Conservation (phyloP, 2,113 vertebrate species). For the Mastomys coucha region DNA sequence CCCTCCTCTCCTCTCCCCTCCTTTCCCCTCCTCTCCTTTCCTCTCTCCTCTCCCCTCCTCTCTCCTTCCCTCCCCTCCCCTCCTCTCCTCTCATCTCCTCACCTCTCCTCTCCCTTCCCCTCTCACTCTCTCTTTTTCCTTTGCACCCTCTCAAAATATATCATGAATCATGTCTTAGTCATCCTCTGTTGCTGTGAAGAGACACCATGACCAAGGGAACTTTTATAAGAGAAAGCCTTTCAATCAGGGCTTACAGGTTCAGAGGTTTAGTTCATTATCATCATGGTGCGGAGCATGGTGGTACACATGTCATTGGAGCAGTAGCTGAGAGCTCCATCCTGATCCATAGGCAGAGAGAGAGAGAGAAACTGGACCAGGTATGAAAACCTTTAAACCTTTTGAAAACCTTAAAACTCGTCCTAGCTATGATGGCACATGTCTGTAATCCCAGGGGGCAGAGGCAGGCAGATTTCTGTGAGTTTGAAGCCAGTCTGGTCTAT, state of each 20-base stretch:
- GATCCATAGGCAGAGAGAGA: not conserved
- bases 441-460: not conserved
- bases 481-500: not conserved
- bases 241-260: not conserved
- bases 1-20: no score
- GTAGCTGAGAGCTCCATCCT: not conserved
- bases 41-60: not conserved
- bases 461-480: not conserved
- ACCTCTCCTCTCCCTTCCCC: not conserved
- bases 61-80: not conserved
- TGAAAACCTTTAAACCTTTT: no score
- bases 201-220: not conserved
- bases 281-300: not conserved
- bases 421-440: not conserved
- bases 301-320: not conserved
- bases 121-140: not conserved
- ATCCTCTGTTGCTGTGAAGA: not conserved
- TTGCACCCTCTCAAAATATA: not conserved
- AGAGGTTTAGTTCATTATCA: not conserved
- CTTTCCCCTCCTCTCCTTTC: no score
- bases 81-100: not conserved
- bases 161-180: not conserved
- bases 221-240: not conserved
- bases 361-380: not conserved
- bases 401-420: not conserved